A percentile compares a stretch with the other conserved stretches of the same genome.
These are phyloP conservation scores for Acleris literana DNA, from an alignment of 2,888 invertebrate genomes.

Conservation along the genomic window DNA sequence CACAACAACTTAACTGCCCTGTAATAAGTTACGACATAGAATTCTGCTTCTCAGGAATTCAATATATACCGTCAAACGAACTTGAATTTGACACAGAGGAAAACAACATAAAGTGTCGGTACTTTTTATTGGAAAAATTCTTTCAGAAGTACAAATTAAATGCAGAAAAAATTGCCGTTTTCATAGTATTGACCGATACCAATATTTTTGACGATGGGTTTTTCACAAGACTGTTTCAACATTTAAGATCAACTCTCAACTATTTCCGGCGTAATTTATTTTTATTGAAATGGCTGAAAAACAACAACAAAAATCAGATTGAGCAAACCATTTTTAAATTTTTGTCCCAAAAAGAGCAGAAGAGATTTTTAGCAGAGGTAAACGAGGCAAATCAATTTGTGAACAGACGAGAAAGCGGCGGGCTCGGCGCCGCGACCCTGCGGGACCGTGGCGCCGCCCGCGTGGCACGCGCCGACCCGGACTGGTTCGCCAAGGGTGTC, in stretches of 20 bases:
- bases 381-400: conserved; percentile 24
- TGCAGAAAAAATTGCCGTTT: conserved; percentile 46
- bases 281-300: conserved; percentile 25
- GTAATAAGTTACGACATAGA: conserved; percentile 51
- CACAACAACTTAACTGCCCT: conserved; percentile 50
- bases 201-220: conserved; percentile 41
- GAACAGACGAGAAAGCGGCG: conserved; percentile 20
- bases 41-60: conserved; percentile 48
- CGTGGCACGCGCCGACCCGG: conserved; percentile 39
- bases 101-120: conserved; percentile 39
- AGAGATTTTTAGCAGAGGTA: conserved; percentile 29
- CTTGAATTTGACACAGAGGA: conserved; percentile 34
- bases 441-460: conserved; percentile 26
- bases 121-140: conserved; percentile 45
- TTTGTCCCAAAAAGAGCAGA: not conserved
- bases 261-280: conserved; percentile 12
- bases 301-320: conserved; percentile 6
- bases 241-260: conserved; percentile 8
- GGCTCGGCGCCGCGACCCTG: not conserved
- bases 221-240: conserved; percentile 38
- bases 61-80: conserved; percentile 47
- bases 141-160: conserved; percentile 43
- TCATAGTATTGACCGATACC: conserved; percentile 47
- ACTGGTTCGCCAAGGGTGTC: conserved; percentile 50
- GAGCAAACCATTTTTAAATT: conserved; percentile 6